Evolutionary conservation across 2,113 vertebrate species (phyloP), one percentile per base, ranked within the genome.

Genomic region (Apus apus): DNA sequence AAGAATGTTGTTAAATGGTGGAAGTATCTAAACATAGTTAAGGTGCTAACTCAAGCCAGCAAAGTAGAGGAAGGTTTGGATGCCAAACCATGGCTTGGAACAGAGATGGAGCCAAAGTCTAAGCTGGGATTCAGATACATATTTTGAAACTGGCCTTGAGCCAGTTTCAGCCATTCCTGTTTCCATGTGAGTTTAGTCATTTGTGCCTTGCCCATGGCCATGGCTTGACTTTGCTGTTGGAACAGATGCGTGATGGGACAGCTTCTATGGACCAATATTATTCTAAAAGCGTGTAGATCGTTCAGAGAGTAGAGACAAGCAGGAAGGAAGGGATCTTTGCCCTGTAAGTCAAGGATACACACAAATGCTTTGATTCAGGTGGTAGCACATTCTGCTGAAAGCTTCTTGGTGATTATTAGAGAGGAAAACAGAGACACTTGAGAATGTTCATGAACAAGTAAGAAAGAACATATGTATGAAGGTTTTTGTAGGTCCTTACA

Each of bases 171-270:
- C 53, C 8, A n/a, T 38, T 85, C 30, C 51, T 45, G 6, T 29
- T 61, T 65, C 71, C 40, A 74, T 14, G 12, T 11, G 46, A 61
- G 43, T 61, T 68, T 48, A 46, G 4, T 15, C 6, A 36, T 65
- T 57, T 50, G 23, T 86, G 58, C 54, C 30, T 70, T 65, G 21
- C 0, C 0, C 16, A 2, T 0, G 1, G 29, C 14, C 38, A 3
- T 17, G 32, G 45, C 34, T 60, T 30, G 26, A n/a, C 15, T 26
- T 19, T 50, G 15, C 17, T 57, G 32, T 46, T 68, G 4, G 9
- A 29, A 66, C 9, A 58, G 34, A 83, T 23, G 65, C 13, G 8
- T 32, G 13, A 32, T 43, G 64, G 48, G 38, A 76, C 26, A 34
- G 38, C 4, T 20, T 22, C 1, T 1, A 5, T 46, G 30, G 83